Evolutionary conservation across 2,113 vertebrate species (phyloP).

Genomic region (Hemicordylus capensis): DNA sequence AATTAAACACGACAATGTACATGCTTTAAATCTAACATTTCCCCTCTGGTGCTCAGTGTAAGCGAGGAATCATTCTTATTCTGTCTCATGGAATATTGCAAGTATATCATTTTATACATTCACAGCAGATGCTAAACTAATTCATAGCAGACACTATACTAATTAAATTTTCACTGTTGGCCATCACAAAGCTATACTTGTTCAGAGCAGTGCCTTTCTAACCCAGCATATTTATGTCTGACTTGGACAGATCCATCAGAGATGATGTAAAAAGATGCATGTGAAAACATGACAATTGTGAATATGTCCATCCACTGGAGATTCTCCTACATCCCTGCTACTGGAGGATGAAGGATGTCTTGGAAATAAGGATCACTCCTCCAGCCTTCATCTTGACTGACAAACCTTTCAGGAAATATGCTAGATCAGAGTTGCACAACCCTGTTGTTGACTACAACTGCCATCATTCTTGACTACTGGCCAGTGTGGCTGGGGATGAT

Average conservation of each 20-base stretch:
- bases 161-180: not conserved
- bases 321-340: not conserved
- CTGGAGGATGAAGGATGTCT: not conserved
- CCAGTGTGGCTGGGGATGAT: too few relatives aligned
- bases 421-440: too few relatives aligned
- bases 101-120: not conserved
- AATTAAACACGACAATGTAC: too few relatives aligned
- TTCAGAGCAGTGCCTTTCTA: not conserved
- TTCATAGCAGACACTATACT: not conserved
- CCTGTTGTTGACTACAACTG: too few relatives aligned
- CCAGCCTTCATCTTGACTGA: not conserved
- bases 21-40: not conserved
- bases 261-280: not conserved
- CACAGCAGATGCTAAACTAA: not conserved
- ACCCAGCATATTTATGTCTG: not conserved
- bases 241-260: not conserved
- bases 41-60: not conserved
- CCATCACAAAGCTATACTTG: not conserved
- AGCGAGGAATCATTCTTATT: not conserved
- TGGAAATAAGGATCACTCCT: not conserved
- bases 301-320: too few relatives aligned
- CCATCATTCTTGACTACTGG: too few relatives aligned
- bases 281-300: not conserved
- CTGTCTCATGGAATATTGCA: not conserved
- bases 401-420: not conserved